Evolutionary conservation across 2,888 invertebrate species (phyloP).

Genomic region (Stenolophus ochropezus): DNA sequence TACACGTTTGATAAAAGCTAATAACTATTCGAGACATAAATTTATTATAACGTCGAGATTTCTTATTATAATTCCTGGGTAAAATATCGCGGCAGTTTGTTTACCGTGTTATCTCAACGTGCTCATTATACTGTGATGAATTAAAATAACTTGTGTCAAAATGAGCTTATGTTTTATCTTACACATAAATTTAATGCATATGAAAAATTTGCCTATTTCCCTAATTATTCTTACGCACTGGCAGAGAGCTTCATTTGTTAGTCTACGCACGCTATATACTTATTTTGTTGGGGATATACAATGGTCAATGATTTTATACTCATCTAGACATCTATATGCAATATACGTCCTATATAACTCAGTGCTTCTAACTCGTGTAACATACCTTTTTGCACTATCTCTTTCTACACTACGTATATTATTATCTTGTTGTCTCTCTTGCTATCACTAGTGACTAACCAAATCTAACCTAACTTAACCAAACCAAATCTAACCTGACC

Average conservation of each 20-base stretch:
- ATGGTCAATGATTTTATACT: too few relatives aligned
- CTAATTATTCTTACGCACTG: background rate
- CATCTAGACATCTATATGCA: too few relatives aligned
- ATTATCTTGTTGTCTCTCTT: too few relatives aligned
- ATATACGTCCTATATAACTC: too few relatives aligned
- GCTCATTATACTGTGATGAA: slow-evolving; percentile 27
- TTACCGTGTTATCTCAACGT: slow-evolving; percentile 43
- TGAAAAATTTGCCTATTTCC: slow-evolving; percentile 20
- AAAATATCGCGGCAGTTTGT: slow-evolving; percentile 52
- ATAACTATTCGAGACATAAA: slow-evolving; percentile 36
- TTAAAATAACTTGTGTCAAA: slow-evolving; percentile 50
- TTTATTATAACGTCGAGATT: slow-evolving; percentile 43
- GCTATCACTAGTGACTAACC: too few relatives aligned
- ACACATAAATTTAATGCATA: slow-evolving; percentile 1
- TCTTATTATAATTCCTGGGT: slow-evolving; percentile 13
- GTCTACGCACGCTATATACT: background rate
- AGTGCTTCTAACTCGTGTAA: too few relatives aligned
- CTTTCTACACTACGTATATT: too few relatives aligned
- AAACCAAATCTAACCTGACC: too few relatives aligned
- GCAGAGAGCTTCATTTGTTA: background rate
- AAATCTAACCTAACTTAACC: too few relatives aligned
- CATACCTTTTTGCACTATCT: too few relatives aligned
- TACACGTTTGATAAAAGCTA: slow-evolving; percentile 52
- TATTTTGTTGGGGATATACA: too few relatives aligned
- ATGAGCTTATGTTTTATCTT: background rate